These are phyloP conservation scores for Lithosia quadra DNA, from an alignment of 2,888 invertebrate genomes.

Conservation along the genomic window DNA sequence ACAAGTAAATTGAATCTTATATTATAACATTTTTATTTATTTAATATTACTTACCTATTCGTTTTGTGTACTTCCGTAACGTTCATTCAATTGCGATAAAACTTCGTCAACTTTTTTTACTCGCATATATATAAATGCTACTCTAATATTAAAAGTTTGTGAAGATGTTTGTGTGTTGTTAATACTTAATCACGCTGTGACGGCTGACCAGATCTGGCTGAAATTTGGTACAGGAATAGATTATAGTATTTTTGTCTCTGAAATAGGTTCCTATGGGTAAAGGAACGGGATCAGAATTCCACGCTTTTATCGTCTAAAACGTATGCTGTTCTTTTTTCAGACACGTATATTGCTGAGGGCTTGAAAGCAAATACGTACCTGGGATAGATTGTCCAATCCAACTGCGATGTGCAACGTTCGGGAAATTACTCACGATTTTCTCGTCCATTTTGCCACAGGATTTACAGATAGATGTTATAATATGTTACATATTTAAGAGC, in stretches of 20 bases:
- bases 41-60: neutral
- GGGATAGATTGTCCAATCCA: neutral
- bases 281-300: neutral
- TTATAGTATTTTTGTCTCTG: too few relatives aligned
- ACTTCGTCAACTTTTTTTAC: too few relatives aligned
- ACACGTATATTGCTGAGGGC: neutral
- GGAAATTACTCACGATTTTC: slow-evolving; percentile 1
- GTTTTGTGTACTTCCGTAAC: neutral
- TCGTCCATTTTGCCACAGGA: neutral
- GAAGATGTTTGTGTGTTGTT: too few relatives aligned
- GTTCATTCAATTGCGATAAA: neutral
- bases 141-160: too few relatives aligned
- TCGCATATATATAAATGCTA: too few relatives aligned
- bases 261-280: too few relatives aligned
- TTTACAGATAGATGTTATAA: neutral
- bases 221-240: too few relatives aligned
- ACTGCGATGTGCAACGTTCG: neutral
- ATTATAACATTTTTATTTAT: neutral
- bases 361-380: neutral
- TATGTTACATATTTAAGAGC: neutral
- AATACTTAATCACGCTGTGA: neutral
- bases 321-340: neutral
- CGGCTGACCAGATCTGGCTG: too few relatives aligned
- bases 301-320: neutral
- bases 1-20: neutral